Evolutionary conservation across 2,113 vertebrate genomes (phyloP).

Genomic region (Petrocephalus microphthalmus): DNA sequence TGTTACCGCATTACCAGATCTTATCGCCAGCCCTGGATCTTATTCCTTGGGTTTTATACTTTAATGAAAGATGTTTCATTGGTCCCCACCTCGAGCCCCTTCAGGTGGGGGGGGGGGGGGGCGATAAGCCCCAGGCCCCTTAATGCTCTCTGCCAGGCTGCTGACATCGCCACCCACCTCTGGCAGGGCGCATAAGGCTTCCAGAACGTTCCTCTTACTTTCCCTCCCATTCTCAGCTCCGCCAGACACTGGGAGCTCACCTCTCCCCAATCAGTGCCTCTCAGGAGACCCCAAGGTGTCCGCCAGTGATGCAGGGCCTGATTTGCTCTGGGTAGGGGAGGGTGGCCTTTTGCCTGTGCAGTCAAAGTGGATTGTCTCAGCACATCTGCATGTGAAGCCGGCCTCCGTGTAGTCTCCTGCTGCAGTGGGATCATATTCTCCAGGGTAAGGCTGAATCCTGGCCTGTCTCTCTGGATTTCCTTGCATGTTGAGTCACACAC

Average conservation of each 20-base stretch:
- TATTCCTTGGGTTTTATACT: constrained; percentile 67
- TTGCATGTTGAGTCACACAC: neutral
- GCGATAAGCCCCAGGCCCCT: constrained; percentile 56
- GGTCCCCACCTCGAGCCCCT: constrained; percentile 20
- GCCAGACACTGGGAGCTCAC: neutral
- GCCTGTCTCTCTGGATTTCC: neutral
- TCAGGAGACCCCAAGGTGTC: neutral
- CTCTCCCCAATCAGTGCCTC: neutral
- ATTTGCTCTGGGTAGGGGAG: neutral
- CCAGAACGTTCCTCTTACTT: neutral
- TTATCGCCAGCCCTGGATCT: constrained; percentile 63
- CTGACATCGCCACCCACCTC: constrained; percentile 46
- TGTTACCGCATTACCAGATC: constrained; percentile 70
- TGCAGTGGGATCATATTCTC: neutral
- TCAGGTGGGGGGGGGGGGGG: constrained; percentile 59
- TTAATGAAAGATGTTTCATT: constrained; percentile 71
- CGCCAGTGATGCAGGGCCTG: neutral
- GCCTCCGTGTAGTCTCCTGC: neutral
- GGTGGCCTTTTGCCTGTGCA: neutral
- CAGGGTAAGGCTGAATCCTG: neutral
- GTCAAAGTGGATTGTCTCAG: neutral
- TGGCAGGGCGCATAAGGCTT: constrained; percentile 34
- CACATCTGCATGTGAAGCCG: neutral
- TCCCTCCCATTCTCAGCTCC: neutral
- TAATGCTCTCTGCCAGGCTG: constrained; percentile 58